Conservation (phyloP, 2,797 vertebrate genomes). For the Sitta carolinensis region DNA sequence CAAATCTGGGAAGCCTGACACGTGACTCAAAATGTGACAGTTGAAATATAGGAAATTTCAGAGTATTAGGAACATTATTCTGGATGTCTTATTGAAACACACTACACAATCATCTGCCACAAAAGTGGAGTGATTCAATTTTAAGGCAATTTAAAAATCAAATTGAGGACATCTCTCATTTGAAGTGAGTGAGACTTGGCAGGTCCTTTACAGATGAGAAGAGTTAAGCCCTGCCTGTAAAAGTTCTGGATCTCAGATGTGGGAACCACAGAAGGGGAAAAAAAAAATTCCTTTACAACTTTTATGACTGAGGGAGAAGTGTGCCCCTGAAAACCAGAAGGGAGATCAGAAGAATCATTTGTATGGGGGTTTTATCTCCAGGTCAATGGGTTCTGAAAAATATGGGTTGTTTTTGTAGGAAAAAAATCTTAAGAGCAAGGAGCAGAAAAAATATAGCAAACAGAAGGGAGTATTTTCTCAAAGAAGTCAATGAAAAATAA, state of each 20-base stretch:
- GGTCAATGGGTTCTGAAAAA: conserved; percentile 43
- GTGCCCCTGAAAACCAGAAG: not conserved
- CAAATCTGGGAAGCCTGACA: not conserved
- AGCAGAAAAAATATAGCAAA: not conserved
- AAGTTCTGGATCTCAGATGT: conserved; percentile 14
- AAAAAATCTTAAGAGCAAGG: not conserved
- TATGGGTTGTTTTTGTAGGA: conserved; percentile 21
- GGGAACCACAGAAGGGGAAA: not conserved
- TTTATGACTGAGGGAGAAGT: conserved; percentile 11
- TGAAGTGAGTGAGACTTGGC: conserved; percentile 45
- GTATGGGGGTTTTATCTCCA: conserved; percentile 44
- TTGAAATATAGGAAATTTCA: conserved; percentile 47
- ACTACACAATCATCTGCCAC: conserved; percentile 20
- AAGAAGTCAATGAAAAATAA: conserved; percentile 36
- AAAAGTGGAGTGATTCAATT: conserved; percentile 58
- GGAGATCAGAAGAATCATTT: conserved; percentile 47
- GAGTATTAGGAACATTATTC: conserved; percentile 33
- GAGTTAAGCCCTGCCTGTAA: not conserved
- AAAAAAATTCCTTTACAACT: conserved; percentile 22
- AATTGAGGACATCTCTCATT: conserved; percentile 36
- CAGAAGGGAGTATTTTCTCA: not conserved
- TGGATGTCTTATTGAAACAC: conserved; percentile 34
- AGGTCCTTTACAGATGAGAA: not conserved
- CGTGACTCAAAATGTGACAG: not conserved
- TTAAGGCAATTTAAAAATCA: conserved; percentile 62